phyloP scores from a whole-genome alignment of 2,113 vertebrate genomes.

The Morone chrysops region DNA sequence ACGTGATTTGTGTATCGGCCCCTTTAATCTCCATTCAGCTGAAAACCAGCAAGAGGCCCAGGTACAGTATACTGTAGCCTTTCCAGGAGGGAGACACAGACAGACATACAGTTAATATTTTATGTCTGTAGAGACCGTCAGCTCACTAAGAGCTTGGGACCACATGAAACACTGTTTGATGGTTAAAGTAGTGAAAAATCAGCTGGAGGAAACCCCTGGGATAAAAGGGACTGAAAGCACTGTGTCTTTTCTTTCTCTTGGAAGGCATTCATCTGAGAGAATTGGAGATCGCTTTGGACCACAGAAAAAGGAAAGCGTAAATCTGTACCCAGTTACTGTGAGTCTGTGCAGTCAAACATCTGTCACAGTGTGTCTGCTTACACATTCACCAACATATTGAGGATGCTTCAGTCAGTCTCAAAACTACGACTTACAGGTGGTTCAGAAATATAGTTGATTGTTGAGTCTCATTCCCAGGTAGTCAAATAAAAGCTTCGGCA shows the following conservation, averaged over 20 bases:
- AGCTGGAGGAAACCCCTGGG: conserved; percentile 46
- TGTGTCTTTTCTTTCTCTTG: conserved; percentile 30
- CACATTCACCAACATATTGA: neutral
- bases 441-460: no score
- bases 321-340: conserved; percentile 7
- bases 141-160: conserved; percentile 37
- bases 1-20: conserved; percentile 30
- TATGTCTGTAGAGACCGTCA: conserved; percentile 55
- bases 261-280: conserved; percentile 60
- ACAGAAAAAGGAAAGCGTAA: conserved; percentile 8
- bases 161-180: conserved; percentile 70
- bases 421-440: neutral
- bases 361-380: conserved; percentile 13
- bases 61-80: conserved; percentile 13
- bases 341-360: conserved; percentile 21
- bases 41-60: conserved; percentile 31
- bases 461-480: no score
- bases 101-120: conserved; percentile 64
- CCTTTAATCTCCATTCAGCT: conserved; percentile 61
- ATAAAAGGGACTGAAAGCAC: conserved; percentile 50
- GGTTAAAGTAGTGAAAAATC: conserved; percentile 63
- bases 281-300: conserved; percentile 31
- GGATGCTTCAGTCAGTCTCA: neutral
- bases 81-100: conserved; percentile 43
- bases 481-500: no score